phyloP scores from a whole-genome alignment of 92 coral and sea anemone genomes.

The Umimayanthus chanpuru region DNA sequence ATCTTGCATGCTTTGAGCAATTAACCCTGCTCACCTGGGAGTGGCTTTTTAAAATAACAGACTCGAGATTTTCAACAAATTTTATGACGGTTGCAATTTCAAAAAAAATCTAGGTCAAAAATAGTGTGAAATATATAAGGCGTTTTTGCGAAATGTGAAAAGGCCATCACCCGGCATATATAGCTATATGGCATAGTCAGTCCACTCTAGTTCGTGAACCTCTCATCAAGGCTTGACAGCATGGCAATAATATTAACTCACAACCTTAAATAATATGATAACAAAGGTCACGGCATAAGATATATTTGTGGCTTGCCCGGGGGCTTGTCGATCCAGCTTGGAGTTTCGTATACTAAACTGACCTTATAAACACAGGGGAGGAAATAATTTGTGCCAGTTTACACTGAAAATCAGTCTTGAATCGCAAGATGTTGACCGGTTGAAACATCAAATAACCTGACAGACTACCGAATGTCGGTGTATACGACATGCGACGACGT shows the following conservation, averaged over 20 bases:
- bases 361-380: neutral
- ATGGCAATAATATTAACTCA: neutral
- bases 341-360: neutral
- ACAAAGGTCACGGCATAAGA: constrained; percentile 1
- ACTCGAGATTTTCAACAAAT: neutral
- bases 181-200: neutral
- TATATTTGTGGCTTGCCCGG: neutral
- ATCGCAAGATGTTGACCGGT: neutral
- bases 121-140: neutral
- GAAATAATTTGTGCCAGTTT: neutral
- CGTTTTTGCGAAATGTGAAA: neutral
- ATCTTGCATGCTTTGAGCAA: neutral
- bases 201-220: neutral
- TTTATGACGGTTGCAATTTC: neutral
- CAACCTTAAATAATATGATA: no score
- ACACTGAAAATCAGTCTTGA: no score
- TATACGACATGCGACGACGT: no score
- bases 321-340: neutral
- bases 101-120: neutral
- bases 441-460: neutral
- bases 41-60: neutral
- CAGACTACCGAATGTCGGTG: neutral
- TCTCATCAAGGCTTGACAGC: neutral
- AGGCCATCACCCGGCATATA: neutral
- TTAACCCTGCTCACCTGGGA: neutral